Base-by-base conservation (phyloP, 2,888 invertebrate genomes). In the Idaea biselata region DNA sequence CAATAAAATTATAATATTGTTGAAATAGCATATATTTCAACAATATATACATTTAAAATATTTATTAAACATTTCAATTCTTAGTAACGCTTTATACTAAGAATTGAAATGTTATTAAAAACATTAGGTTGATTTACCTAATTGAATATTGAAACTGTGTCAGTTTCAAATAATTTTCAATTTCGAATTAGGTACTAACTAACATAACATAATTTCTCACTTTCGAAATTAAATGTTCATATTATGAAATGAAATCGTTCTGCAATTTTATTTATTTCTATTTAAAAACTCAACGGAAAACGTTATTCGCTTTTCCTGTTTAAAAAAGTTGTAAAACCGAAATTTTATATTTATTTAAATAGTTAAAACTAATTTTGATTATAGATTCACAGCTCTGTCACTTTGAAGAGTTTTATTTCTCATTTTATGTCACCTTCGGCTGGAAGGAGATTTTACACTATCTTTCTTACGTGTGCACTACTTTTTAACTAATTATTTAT, bases 251-350 rank as follows among this genome's bases (percentile, higher is more conserved):
- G 18, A 18, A 56, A 56, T 18, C 56, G 7, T 67, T 61, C 58
- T 33, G 62, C 64, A 68, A 68, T 66, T 67, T 67, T 65, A 58
- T 60, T 73, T 72, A 79, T 76, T 76, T 76, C 68, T 73, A 71
- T 75, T 72, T 76, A 77, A 74, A 74, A 68, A 44, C 44, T 63
- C 73, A 63, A 72, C 80, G 81, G 83, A 81, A 76, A 81, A 77
- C 73, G 75, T 76, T 81, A 81, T 81, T 72, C 71, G 66, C 68
- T 70, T 75, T 75, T 83, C 83, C 83, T 75, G 80, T 72, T 63
- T 63, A 61, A 65, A 71, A 62, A 18, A 4, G 56, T 56, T 18
- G 56, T 56, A 56, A 56, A 55, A 44, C 44, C 11, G 44, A 56
- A 56, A 14, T 18, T 56, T 56, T 18, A 56, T 56, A 18, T 56